Evolutionary conservation across 2,888 invertebrate genomes (phyloP).

Genomic region (Tinea pellionella): DNA sequence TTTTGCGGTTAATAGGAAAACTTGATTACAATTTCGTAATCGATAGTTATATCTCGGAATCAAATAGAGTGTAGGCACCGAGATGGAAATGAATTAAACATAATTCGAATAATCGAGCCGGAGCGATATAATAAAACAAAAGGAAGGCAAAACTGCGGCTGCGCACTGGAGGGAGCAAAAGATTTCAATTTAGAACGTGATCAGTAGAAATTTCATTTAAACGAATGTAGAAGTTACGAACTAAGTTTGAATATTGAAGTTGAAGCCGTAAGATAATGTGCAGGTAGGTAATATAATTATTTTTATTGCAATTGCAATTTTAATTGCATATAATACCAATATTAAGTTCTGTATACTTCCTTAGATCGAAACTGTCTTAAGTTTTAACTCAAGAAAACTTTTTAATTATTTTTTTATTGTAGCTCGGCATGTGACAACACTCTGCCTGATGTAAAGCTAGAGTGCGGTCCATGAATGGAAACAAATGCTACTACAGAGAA

Average conservation of each 20-base stretch:
- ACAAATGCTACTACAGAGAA: no score
- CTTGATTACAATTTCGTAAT: slow-evolving; percentile 11
- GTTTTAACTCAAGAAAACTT: no score
- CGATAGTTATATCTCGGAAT: slow-evolving; percentile 16
- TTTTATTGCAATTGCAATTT: background rate
- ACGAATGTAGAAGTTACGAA: background rate
- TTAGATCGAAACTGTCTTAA: no score
- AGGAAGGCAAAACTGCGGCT: slow-evolving; percentile 44
- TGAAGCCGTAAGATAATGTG: background rate
- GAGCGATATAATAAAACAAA: slow-evolving; percentile 63
- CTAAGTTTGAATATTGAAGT: background rate
- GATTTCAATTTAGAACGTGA: slow-evolving; percentile 71
- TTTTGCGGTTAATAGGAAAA: background rate
- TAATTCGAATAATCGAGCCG: slow-evolving; percentile 66
- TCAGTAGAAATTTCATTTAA: slow-evolving; percentile 65
- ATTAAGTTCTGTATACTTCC: no score
- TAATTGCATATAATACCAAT: no score
- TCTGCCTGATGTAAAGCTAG: no score
- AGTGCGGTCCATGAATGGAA: no score
- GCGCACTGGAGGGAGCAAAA: slow-evolving; percentile 50
- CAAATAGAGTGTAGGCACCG: slow-evolving; percentile 27
- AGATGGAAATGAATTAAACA: slow-evolving; percentile 66
- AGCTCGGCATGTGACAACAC: no score
- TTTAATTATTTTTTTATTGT: no score
- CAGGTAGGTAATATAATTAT: no score